A percentile compares a stretch with the other conserved stretches of the same genome.
Evolutionary conservation across 2,888 invertebrate species (phyloP).

Genomic region (Chrysotoxum bicinctum): DNA sequence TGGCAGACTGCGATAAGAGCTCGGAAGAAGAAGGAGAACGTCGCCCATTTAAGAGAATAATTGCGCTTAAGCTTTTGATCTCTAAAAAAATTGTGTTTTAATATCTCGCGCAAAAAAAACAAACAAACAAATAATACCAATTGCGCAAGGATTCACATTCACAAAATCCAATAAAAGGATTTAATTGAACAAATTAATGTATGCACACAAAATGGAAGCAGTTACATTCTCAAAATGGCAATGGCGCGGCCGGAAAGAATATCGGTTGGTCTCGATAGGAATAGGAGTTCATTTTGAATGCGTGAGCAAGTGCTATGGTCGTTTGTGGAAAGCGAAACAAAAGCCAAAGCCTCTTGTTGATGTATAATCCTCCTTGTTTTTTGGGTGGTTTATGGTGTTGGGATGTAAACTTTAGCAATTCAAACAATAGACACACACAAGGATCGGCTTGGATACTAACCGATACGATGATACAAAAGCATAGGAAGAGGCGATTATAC

Average conservation of each 20-base stretch:
- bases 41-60: constrained; percentile 2
- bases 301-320: constrained; percentile 13
- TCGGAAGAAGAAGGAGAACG: not conserved
- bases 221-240: constrained; percentile 11
- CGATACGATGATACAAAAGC: constrained; percentile 38
- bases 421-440: constrained; percentile 52
- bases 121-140: not conserved
- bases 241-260: not conserved
- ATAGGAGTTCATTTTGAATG: constrained; percentile 28
- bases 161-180: constrained; percentile 42
- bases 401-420: constrained; percentile 48
- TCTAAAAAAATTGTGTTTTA: not conserved
- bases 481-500: constrained; percentile 49
- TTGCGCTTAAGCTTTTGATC: constrained; percentile 37
- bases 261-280: not conserved
- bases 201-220: constrained; percentile 18
- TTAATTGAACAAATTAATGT: constrained; percentile 60
- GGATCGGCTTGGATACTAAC: constrained; percentile 28
- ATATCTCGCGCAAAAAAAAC: not conserved
- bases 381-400: constrained; percentile 3
- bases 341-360: constrained; percentile 44
- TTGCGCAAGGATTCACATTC: not conserved
- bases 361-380: constrained; percentile 33
- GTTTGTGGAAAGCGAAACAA: constrained; percentile 16
- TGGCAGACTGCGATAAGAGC: constrained; percentile 19